Conservation (phyloP, 1,140 invertebrate species). For the Paracyclopina nana region DNA sequence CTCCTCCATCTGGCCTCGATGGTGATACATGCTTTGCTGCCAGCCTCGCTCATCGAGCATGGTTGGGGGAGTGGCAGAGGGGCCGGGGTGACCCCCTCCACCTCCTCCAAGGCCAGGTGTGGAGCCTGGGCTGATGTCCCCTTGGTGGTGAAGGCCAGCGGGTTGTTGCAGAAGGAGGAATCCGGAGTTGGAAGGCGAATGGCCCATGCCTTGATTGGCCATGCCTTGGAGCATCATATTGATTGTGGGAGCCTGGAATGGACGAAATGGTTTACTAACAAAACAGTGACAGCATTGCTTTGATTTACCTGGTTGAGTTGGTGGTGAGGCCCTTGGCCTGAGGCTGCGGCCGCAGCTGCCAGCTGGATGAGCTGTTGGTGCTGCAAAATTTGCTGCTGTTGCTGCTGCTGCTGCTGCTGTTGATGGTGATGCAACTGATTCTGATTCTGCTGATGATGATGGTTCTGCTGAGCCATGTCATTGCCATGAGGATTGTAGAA, state of each 20-base stretch:
- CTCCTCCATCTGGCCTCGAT: background rate
- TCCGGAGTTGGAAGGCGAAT: background rate
- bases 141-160: background rate
- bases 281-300: too few relatives aligned
- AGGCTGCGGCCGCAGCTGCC: too few relatives aligned
- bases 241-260: background rate
- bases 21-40: background rate
- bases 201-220: background rate
- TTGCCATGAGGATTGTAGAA: too few relatives aligned
- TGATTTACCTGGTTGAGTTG: too few relatives aligned
- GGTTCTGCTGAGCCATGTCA: too few relatives aligned
- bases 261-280: too few relatives aligned
- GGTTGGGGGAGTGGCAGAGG: background rate
- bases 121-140: background rate
- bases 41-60: background rate
- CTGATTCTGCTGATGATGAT: too few relatives aligned
- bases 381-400: too few relatives aligned
- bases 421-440: too few relatives aligned
- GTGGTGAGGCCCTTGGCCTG: too few relatives aligned
- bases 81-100: background rate
- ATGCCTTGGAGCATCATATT: background rate
- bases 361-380: too few relatives aligned
- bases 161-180: background rate
- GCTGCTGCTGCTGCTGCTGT: too few relatives aligned
- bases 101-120: background rate